Evolutionary conservation across 2,888 invertebrate genomes (phyloP), one percentile per base, ranked within the genome.

Genomic region (Stenchaetothrips biformis): DNA sequence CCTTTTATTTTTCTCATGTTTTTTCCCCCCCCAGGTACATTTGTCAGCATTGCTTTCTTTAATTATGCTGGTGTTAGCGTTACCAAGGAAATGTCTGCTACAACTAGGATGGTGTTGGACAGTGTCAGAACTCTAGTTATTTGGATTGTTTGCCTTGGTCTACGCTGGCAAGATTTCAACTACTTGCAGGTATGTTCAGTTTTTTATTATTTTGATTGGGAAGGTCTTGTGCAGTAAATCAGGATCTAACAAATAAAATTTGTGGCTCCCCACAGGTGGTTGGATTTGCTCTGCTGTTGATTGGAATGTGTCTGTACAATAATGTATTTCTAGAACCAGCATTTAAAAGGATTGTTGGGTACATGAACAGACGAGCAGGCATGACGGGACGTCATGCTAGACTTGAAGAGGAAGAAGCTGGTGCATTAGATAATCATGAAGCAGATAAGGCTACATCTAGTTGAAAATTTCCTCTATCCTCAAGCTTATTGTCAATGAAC

Each of bases 81-180:
- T 6, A 96, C 97, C 0, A 98, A 97, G 88, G 95, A 97, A 86
- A 90, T 97, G 85, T 97, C 95, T 1, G 97, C 98, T 0, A 96
- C 96, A 0, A 95, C 95, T 3, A 89, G 97, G 82, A 94, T 96
- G 93, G 93, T 97, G 16, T 88, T 97, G 78, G 97, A 97, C 86
- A 94, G 94, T 80, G 89, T 95, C n/a, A 89, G 97, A 83, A 96
- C 96, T 0, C 88, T 97, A 78, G 90, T 97, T n/a, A 94, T 98
- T 84, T 99, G 97, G 97, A 88, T 90, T 81, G 90, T 95, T 80
- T 93, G 94, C 0, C 88, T 98, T 78, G 87, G 89, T 0, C 88
- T 97, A 53, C 85, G 89, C 62, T 95, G 95, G 92, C 96, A 98
- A 87, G 84, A 85, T 0, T 95, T 98, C 87, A 92, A 94, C 87